These are phyloP conservation scores for Morelia viridis DNA, from an alignment of 2,797 vertebrate species.

Conservation along the genomic window DNA sequence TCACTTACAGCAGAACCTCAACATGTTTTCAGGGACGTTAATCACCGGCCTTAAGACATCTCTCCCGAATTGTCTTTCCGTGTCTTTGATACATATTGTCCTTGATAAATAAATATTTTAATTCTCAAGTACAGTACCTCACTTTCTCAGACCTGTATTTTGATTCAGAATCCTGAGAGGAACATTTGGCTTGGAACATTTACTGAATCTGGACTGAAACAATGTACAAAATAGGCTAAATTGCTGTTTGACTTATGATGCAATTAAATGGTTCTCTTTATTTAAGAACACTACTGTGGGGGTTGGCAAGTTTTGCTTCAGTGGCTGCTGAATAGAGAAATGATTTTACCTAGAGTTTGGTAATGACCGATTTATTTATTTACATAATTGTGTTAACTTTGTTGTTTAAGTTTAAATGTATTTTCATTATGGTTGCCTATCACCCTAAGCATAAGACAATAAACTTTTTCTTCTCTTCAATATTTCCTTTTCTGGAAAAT, in stretches of 20 bases:
- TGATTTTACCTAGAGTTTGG: neutral
- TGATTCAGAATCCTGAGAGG: neutral
- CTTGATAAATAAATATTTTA: neutral
- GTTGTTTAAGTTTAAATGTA: neutral
- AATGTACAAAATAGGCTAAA: neutral
- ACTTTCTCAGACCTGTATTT: neutral
- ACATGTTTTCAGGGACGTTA: neutral
- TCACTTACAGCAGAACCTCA: neutral
- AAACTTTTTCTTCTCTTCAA: neutral
- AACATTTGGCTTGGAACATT: neutral
- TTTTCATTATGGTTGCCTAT: neutral
- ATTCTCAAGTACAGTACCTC: neutral
- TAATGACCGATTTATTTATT: neutral
- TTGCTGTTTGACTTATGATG: neutral
- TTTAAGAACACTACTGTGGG: neutral
- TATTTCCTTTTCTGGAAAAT: neutral
- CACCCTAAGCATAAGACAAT: neutral
- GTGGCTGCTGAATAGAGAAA: neutral
- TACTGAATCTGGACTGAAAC: neutral
- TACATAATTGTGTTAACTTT: neutral
- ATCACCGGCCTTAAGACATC: neutral
- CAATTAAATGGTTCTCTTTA: neutral
- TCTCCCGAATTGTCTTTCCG: neutral
- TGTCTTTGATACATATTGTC: neutral
- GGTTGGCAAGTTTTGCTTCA: neutral